phyloP scores from a whole-genome alignment of 2,888 invertebrate species.

The Diplazon laetatorius region DNA sequence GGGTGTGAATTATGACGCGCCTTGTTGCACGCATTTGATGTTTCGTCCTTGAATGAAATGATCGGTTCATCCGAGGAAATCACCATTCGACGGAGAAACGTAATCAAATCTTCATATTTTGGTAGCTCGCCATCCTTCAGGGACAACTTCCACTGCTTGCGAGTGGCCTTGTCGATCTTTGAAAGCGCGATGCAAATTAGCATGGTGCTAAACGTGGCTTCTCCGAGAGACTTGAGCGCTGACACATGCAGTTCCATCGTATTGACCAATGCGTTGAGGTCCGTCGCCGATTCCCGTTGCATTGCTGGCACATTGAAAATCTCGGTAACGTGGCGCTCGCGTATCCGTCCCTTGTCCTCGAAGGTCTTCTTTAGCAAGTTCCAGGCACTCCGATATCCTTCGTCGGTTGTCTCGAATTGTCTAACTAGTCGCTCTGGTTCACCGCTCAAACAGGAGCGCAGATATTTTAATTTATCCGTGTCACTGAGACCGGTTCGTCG shows the following conservation, averaged over 20 bases:
- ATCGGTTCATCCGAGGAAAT: too few species aligned
- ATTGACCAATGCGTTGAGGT: constrained; percentile 15
- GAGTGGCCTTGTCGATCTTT: too few species aligned
- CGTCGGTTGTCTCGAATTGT: constrained; percentile 22
- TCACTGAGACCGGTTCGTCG: constrained; percentile 2
- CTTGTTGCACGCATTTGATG: too few species aligned
- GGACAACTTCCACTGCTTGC: constrained; percentile 3
- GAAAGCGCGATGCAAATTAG: constrained; percentile 5
- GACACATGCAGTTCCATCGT: constrained; percentile 52
- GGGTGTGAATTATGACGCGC: too few species aligned
- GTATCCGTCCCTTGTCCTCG: constrained; percentile 22
- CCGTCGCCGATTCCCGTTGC: background rate
- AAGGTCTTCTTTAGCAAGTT: constrained; percentile 11
- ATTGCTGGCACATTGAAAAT: constrained; percentile 13
- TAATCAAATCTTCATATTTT: constrained; percentile 25
- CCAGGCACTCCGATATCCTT: constrained; percentile 12
- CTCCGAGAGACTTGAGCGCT: constrained; percentile 59
- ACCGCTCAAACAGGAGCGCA: constrained; percentile 30
- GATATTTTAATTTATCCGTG: constrained; percentile 20
- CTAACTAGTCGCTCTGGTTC: too few species aligned
- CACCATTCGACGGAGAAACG: too few species aligned
- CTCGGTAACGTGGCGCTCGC: constrained; percentile 2
- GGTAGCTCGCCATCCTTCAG: constrained; percentile 6
- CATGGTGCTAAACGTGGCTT: constrained; percentile 26
- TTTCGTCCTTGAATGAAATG: too few species aligned